Evolutionary conservation across 2,888 invertebrate species (phyloP).

Genomic region (Tipula confusa): DNA sequence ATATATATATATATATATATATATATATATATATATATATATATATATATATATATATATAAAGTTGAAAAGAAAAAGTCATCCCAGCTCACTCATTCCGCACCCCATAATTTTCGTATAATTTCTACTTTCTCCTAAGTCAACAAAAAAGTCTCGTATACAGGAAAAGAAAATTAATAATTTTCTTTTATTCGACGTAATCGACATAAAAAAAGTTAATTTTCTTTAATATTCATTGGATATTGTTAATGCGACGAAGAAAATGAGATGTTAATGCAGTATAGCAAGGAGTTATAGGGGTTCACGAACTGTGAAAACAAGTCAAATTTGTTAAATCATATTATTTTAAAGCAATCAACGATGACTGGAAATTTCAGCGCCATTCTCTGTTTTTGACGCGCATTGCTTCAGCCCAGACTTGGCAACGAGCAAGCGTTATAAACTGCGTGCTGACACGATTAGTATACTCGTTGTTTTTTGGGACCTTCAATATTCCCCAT

Average conservation of each 20-base stretch:
- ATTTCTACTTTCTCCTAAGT: not conserved
- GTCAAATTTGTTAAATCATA: no score
- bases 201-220: slow-evolving; percentile 3
- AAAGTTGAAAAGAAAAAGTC: not conserved
- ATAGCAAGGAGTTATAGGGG: not conserved
- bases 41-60: not conserved
- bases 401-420: no score
- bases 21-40: no score
- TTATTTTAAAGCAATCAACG: no score
- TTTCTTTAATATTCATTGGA: slow-evolving; percentile 20
- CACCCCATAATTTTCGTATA: not conserved
- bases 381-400: no score
- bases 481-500: no score
- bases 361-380: no score
- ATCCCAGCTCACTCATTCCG: not conserved
- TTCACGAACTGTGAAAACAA: no score
- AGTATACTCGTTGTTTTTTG: no score
- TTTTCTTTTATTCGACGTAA: slow-evolving; percentile 12
- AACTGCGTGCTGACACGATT: no score
- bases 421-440: no score
- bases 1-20: no score
- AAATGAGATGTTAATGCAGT: not conserved
- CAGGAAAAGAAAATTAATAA: not conserved
- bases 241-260: not conserved
- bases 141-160: not conserved